These are phyloP conservation scores for Clarias fuscus DNA, from an alignment of 2,797 vertebrate genomes.

Conservation along the genomic window DNA sequence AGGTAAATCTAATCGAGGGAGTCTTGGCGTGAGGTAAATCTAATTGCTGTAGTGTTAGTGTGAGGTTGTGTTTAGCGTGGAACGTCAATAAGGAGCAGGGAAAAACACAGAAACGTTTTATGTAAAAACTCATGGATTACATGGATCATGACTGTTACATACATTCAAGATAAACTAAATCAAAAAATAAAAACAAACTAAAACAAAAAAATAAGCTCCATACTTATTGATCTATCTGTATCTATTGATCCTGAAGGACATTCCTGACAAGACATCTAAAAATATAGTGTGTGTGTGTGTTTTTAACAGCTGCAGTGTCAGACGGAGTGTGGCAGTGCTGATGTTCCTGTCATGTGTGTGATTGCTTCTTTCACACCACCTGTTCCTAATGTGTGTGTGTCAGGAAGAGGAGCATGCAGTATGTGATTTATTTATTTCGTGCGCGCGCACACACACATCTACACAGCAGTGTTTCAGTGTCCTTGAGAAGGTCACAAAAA, in stretches of 20 bases:
- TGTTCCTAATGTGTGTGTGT: neutral
- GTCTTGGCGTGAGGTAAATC: neutral
- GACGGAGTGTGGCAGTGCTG: neutral
- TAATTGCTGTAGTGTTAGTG: neutral
- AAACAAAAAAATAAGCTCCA: neutral
- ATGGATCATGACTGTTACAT: neutral
- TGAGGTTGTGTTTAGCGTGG: neutral
- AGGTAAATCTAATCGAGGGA: too few species aligned
- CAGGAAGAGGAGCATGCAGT: neutral
- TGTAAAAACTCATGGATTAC: neutral
- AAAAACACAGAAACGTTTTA: neutral
- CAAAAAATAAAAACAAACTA: neutral
- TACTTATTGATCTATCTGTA: neutral
- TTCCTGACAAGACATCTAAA: neutral
- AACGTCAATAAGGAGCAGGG: neutral
- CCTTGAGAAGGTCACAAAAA: conserved; percentile 16
- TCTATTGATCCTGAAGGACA: neutral
- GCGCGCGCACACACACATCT: neutral
- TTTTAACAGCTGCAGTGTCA: neutral
- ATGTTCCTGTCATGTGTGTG: neutral
- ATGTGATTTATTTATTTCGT: conserved; percentile 5
- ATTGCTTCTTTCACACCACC: neutral
- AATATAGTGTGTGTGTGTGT: neutral
- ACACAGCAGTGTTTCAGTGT: neutral
- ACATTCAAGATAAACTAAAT: neutral